These are phyloP conservation scores for Ellobius talpinus DNA, from an alignment of 2,113 vertebrate species.

Conservation along the genomic window DNA sequence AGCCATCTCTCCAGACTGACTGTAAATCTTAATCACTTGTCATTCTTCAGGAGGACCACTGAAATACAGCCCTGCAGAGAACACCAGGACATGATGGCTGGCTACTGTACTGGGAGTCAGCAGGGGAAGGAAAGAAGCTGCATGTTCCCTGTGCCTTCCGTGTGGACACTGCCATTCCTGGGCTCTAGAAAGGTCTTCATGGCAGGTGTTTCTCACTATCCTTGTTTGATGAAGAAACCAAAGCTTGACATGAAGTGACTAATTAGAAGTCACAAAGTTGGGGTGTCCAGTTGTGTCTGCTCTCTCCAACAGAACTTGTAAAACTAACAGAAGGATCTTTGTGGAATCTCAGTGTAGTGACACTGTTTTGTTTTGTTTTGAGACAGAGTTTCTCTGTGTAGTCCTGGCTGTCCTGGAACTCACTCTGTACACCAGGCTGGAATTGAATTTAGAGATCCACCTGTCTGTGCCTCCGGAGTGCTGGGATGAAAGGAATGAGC, in stretches of 20 bases:
- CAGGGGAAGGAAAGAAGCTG: background rate
- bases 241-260: background rate
- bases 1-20: background rate
- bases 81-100: background rate
- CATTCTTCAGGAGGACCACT: background rate
- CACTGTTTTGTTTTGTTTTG: no score
- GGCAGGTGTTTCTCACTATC: background rate
- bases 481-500: background rate
- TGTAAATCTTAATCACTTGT: background rate
- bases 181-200: background rate
- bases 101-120: background rate
- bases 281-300: background rate
- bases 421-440: no score
- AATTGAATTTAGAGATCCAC: background rate
- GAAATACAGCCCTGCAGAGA: background rate
- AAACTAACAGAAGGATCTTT: background rate
- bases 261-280: background rate
- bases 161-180: background rate
- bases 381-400: background rate
- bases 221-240: background rate
- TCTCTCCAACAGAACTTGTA: background rate
- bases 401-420: background rate
- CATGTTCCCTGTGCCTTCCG: background rate
- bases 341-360: background rate
- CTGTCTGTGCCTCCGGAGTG: background rate